Evolutionary conservation across 1,140 invertebrate genomes (phyloP).

Genomic region (Apis laboriosa): DNA sequence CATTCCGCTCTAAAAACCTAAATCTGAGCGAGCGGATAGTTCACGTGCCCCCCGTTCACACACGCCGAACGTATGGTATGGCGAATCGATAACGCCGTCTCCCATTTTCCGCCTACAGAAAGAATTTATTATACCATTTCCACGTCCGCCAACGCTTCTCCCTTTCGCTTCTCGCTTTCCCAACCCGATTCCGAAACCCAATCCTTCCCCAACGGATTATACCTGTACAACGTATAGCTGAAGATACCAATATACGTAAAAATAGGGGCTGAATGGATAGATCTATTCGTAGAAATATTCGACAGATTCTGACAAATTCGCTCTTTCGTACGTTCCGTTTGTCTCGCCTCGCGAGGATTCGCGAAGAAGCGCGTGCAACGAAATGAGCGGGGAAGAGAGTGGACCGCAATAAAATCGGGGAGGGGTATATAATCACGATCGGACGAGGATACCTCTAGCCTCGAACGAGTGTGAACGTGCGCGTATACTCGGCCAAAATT

Average conservation of each 20-base stretch:
- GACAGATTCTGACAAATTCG: too few relatives aligned
- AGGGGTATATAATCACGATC: constrained; percentile 74
- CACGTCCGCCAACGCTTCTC: too few relatives aligned
- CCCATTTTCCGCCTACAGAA: neutral
- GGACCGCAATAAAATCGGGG: constrained; percentile 71
- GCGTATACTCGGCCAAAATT: constrained; percentile 42
- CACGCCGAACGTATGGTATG: neutral
- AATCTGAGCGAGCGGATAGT: constrained; percentile 44
- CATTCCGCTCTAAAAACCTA: constrained; percentile 63
- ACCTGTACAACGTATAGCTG: too few relatives aligned
- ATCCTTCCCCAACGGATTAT: neutral
- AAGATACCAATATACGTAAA: too few relatives aligned
- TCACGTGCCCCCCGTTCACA: neutral
- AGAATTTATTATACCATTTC: neutral
- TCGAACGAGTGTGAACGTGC: constrained; percentile 9
- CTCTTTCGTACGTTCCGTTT: too few relatives aligned
- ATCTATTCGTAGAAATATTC: too few relatives aligned
- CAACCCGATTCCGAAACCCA: neutral
- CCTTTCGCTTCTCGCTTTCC: too few relatives aligned
- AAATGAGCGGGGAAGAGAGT: neutral
- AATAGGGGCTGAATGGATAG: too few relatives aligned
- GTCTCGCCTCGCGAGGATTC: neutral
- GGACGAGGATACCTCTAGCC: constrained; percentile 44
- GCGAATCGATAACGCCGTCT: constrained; percentile 26
- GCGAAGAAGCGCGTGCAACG: constrained; percentile 28